Conservation (phyloP, 2,797 vertebrate genomes). For the Sebastes nivosus region DNA sequence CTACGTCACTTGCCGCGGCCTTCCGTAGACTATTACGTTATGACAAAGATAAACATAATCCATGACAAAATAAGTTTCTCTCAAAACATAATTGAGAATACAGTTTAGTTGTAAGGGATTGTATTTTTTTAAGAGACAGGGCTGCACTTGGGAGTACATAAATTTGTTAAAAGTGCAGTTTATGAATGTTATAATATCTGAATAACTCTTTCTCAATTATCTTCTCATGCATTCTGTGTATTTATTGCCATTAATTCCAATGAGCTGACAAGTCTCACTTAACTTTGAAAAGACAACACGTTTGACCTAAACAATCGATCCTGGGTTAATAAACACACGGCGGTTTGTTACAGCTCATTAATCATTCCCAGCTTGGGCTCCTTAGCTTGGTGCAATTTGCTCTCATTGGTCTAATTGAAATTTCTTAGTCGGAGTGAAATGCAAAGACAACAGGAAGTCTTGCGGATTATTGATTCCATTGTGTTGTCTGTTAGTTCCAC, state of each 20-base stretch:
- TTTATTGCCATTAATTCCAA: not conserved
- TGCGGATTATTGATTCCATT: constrained; percentile 28
- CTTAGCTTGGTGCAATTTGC: constrained; percentile 15
- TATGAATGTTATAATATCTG: not conserved
- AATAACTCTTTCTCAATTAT: not conserved
- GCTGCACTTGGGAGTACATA: not conserved
- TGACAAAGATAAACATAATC: too few species aligned
- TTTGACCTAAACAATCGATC: constrained; percentile 43
- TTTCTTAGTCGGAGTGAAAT: constrained; percentile 22
- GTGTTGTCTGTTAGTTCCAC: constrained; percentile 1
- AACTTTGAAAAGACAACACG: constrained; percentile 24
- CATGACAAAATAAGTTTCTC: too few species aligned
- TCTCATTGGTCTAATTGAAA: constrained; percentile 32
- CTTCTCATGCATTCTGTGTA: not conserved
- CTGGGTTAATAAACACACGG: constrained; percentile 42
- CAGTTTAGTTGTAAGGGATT: too few species aligned
- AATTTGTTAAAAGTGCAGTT: not conserved
- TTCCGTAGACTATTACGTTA: too few species aligned
- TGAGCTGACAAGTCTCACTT: constrained; percentile 6
- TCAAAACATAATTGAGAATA: too few species aligned
- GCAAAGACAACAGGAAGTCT: constrained; percentile 22
- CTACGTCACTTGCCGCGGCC: too few species aligned
- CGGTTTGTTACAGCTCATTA: constrained; percentile 46
- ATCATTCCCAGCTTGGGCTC: constrained; percentile 28
- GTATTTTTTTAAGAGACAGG: too few species aligned